Percentiles rank a stretch among this genome's conserved stretches.
Evolutionary conservation across 2,888 invertebrate genomes (phyloP).

Genomic region (Pristionchus exspectatus): DNA sequence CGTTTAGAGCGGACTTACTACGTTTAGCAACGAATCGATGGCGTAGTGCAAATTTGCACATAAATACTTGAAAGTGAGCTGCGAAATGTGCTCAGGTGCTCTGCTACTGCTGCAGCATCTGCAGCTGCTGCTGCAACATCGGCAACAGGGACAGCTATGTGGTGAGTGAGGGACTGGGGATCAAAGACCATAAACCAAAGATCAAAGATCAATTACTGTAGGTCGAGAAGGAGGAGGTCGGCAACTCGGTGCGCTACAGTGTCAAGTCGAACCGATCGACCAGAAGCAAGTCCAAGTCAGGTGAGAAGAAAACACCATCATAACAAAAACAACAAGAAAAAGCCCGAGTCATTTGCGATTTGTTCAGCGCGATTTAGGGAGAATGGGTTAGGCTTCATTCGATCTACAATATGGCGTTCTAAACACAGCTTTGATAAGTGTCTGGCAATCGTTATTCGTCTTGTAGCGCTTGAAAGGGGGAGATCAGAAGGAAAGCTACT

Average conservation of each 20-base stretch:
- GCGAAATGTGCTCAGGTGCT: neutral
- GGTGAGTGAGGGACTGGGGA: neutral
- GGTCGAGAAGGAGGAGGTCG: slow-evolving; percentile 27
- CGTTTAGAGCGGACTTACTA: neutral
- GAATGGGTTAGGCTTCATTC: no score
- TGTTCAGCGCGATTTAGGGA: no score
- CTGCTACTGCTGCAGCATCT: slow-evolving; percentile 42
- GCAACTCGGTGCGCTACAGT: slow-evolving; percentile 21
- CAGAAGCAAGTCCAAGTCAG: neutral
- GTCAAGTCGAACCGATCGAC: neutral
- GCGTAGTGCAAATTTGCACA: neutral
- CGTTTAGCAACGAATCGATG: neutral
- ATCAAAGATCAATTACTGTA: slow-evolving; percentile 15
- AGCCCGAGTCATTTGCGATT: no score
- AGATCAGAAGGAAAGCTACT: no score
- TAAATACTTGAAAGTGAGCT: neutral
- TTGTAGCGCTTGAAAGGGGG: no score
- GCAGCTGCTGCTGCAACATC: slow-evolving; percentile 25
- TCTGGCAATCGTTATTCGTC: neutral
- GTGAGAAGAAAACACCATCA: neutral
- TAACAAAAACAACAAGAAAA: neutral
- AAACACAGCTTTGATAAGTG: no score
- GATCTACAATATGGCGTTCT: no score
- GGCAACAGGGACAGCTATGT: neutral
- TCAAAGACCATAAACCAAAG: neutral